Evolutionary conservation across 2,113 vertebrate species (phyloP).

Genomic region (Anguilla japonica): DNA sequence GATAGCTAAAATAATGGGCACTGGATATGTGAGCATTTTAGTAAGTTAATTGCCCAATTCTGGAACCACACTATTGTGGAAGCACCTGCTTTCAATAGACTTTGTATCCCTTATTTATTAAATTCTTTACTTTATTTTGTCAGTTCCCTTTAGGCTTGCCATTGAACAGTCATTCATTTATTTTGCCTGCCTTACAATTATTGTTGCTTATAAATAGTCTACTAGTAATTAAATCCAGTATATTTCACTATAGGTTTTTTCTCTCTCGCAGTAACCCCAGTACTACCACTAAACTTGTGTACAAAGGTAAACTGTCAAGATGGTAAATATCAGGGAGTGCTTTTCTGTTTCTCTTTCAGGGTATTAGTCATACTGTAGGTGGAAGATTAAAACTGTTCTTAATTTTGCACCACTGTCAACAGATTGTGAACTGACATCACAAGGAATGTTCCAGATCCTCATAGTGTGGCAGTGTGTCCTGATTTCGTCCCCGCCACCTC

Average conservation of each 20-base stretch:
- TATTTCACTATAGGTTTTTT: neutral
- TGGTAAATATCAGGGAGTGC: neutral
- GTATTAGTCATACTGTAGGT: neutral
- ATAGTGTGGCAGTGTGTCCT: conserved; percentile 4
- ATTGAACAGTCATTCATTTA: neutral
- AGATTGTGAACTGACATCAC: neutral
- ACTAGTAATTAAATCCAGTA: neutral
- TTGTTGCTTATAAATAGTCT: neutral
- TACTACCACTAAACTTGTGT: neutral
- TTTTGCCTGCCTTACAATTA: neutral
- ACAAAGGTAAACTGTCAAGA: neutral
- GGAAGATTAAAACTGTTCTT: neutral
- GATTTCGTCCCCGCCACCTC: neutral
- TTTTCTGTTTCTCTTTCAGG: neutral
- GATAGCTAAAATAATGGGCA: no score
- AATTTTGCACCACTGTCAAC: neutral
- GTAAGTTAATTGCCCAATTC: no score
- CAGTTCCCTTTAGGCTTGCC: neutral
- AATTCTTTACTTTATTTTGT: no score
- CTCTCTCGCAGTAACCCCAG: neutral
- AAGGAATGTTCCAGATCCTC: neutral
- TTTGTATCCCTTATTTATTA: no score
- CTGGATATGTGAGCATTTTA: no score
- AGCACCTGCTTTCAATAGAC: no score
- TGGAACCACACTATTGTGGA: no score